phyloP scores from a whole-genome alignment of 2,797 vertebrate genomes.

The Bucorvus abyssinicus region DNA sequence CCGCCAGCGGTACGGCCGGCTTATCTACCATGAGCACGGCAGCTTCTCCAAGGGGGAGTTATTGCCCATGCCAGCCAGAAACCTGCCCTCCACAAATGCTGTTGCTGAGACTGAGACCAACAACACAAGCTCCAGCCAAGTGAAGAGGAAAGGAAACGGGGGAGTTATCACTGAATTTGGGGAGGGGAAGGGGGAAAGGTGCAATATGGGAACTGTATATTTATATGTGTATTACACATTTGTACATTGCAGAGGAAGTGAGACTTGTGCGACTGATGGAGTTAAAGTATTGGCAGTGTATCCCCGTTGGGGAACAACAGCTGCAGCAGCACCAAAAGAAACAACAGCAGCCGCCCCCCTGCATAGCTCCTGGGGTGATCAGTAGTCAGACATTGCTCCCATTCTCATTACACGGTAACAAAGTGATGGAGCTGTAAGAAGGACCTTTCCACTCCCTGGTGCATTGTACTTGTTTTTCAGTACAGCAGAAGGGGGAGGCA shows the following conservation, averaged over 20 bases:
- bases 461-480: neutral
- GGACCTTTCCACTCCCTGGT: neutral
- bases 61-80: neutral
- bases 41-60: neutral
- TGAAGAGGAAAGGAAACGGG: neutral
- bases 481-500: neutral
- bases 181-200: neutral
- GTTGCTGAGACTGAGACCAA: neutral
- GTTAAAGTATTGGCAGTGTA: neutral
- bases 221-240: fast-evolving
- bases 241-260: neutral
- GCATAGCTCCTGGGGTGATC: neutral
- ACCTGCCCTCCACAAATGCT: neutral
- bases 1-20: fast-evolving
- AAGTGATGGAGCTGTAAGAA: neutral
- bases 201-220: neutral
- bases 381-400: neutral
- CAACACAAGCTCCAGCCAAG: neutral
- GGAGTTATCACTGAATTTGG: neutral
- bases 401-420: neutral
- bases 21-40: fast-evolving
- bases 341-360: neutral
- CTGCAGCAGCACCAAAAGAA: conserved; percentile 22
- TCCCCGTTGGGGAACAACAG: neutral
- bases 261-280: neutral